Conservation (phyloP, 2,888 invertebrate species). For the Chrysolina americana region DNA sequence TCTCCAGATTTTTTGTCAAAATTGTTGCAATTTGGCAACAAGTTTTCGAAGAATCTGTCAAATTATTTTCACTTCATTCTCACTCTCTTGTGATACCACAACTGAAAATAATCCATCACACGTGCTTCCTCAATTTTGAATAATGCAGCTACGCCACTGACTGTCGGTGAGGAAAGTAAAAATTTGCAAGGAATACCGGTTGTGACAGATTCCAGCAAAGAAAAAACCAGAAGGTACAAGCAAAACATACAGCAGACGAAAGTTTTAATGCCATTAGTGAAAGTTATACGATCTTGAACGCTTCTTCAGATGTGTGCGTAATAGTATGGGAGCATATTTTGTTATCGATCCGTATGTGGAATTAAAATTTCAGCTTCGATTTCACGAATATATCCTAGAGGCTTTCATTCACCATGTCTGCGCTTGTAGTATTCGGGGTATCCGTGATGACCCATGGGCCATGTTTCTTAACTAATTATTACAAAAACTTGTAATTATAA, state of each 20-base stretch:
- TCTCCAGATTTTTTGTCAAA: no score
- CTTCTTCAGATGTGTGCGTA: constrained; percentile 6
- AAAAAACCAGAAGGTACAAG: constrained; percentile 17
- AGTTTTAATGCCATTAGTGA: constrained; percentile 28
- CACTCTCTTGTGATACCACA: no score
- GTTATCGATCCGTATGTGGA: not conserved
- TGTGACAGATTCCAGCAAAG: constrained; percentile 11
- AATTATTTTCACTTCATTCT: no score
- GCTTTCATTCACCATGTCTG: not conserved
- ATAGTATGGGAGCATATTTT: not conserved
- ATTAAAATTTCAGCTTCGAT: not conserved
- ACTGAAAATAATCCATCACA: no score
- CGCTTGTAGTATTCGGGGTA: not conserved
- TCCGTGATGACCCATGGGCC: no score
- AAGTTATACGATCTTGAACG: constrained; percentile 23
- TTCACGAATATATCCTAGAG: not conserved
- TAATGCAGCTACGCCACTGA: not conserved
- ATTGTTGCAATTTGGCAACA: no score
- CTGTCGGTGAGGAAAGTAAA: not conserved
- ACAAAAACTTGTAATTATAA: no score
- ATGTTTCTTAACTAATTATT: no score
- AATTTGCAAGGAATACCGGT: constrained; percentile 6
- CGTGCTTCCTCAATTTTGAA: no score
- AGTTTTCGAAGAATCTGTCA: no score
- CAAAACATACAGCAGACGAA: constrained; percentile 19